Evolutionary conservation across 2,888 invertebrate genomes (phyloP).

Genomic region (Hyles lineata): DNA sequence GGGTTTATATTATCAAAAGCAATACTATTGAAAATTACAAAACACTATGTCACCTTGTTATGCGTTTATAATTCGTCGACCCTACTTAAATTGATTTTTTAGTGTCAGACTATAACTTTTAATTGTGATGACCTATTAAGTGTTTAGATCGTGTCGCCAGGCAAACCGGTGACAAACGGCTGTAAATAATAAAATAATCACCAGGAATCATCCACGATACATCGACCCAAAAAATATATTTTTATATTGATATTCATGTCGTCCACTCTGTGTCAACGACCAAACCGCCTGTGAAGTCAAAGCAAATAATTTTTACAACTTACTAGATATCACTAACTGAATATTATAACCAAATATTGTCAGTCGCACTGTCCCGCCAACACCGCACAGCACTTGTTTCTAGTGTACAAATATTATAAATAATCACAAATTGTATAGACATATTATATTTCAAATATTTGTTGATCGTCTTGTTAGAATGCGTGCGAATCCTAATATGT

Average conservation of each 20-base stretch:
- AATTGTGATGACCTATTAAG: too few species aligned
- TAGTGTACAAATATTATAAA: slow-evolving; percentile 28
- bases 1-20: not conserved
- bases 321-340: slow-evolving; percentile 21
- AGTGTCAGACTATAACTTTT: too few species aligned
- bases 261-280: not conserved
- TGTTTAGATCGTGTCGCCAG: too few species aligned
- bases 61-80: too few species aligned
- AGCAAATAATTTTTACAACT: slow-evolving; percentile 27
- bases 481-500: not conserved
- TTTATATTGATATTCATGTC: not conserved
- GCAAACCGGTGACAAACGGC: too few species aligned
- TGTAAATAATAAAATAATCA: too few species aligned
- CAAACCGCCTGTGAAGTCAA: slow-evolving; percentile 12
- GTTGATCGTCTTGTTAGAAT: not conserved
- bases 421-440: slow-evolving; percentile 4
- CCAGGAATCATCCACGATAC: not conserved
- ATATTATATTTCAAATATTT: slow-evolving; percentile 17
- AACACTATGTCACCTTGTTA: too few species aligned
- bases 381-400: slow-evolving; percentile 9
- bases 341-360: slow-evolving; percentile 26
- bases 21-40: too few species aligned
- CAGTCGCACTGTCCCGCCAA: slow-evolving; percentile 22
- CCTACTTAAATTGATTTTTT: too few species aligned
- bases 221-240: not conserved